Base-by-base conservation (phyloP, 1,140 invertebrate genomes). In the Drosophila paulistorum region DNA sequence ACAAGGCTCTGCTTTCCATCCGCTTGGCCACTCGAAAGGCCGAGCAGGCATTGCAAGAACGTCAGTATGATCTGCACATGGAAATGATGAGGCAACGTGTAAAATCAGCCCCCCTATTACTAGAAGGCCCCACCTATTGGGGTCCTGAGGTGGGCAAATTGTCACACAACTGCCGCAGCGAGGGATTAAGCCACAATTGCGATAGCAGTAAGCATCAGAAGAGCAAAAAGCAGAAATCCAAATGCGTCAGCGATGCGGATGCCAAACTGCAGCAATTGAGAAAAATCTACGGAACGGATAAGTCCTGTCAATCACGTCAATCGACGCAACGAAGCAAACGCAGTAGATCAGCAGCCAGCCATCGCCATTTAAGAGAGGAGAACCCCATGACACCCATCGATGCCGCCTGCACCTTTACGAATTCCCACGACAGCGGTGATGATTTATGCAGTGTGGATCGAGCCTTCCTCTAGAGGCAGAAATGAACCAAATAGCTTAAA, bases 11-110 rank as follows among this genome's bases (percentile, higher is more conserved):
- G 33, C 64, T 92, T 0, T 76, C 77, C 7, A 81, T 91, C 13
- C 86, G 91, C 3, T 59, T 92, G 35, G 91, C 91, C n/a, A 91
- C 91, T 35, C 84, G 91, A 7, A 91, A 90, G 61, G 91, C 91
- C 6, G 91, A 92, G 59, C 90, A 92, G 35, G 84, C 80, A 1
- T 42, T 92, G 7, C 85, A 91, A 57, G 76, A 92, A 55, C 86
- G 81, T 20, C 89, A 92, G 51, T 91, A 92, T 30, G 89, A 91
- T 30, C 65, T 92, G 4, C 87, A 91, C 30, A 91, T 92, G 90
- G 89, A 90, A 39, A 70, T 92, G 74, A 92, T 92, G 91, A 69
- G 90, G 0, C 83, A 91, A 58, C 76, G 91, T 10, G 91, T 92
- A 0, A 91, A 91, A 59, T 91, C 91, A 0, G 91, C 91, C 2